These are phyloP conservation scores for Anastatus disparis DNA, from an alignment of 1,140 invertebrate genomes.

Conservation along the genomic window DNA sequence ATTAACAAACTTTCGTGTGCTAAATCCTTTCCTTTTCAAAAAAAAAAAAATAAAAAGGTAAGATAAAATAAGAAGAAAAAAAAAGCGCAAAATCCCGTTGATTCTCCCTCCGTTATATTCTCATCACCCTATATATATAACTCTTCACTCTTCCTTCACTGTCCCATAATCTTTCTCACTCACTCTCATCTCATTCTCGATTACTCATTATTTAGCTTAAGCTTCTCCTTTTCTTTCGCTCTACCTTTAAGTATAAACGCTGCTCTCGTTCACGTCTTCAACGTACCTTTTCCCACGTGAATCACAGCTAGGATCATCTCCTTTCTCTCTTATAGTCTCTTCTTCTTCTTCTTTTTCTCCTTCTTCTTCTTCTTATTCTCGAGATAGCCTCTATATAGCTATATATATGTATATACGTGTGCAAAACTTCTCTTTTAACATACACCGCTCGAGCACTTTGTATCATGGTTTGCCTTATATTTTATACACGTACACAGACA, in stretches of 20 bases:
- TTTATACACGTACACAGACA: not conserved
- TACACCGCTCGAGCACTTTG: not conserved
- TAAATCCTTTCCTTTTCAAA: no score
- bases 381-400: not conserved
- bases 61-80: no score
- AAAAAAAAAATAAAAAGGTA: no score
- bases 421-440: not conserved
- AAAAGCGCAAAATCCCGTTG: not conserved
- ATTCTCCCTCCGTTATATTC: not conserved
- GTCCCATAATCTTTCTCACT: constrained; percentile 3
- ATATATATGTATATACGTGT: not conserved
- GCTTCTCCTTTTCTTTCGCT: constrained; percentile 18
- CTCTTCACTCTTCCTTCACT: not conserved
- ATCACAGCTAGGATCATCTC: constrained; percentile 57
- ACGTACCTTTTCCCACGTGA: constrained; percentile 56
- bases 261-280: constrained; percentile 54
- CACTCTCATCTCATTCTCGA: not conserved
- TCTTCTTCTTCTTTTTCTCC: not conserved
- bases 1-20: no score
- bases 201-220: constrained; percentile 34
- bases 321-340: constrained; percentile 29
- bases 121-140: not conserved
- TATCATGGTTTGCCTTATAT: no score
- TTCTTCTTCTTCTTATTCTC: not conserved
- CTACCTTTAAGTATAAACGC: no score